phyloP scores from a whole-genome alignment of 1,140 invertebrate species.

The Popillia japonica region DNA sequence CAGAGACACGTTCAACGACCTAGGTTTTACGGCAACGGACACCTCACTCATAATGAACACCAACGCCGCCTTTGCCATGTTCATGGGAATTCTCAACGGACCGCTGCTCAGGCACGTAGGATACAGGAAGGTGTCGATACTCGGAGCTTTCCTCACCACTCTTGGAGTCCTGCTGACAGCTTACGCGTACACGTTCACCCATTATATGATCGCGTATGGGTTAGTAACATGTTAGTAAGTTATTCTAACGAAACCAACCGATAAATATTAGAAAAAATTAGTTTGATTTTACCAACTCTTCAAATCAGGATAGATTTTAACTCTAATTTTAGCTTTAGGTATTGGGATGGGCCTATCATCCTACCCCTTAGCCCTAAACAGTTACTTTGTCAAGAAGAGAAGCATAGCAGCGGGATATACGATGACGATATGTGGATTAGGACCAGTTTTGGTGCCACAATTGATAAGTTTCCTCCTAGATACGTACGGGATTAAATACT shows the following conservation, averaged over 20 bases:
- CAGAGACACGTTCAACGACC: constrained; percentile 66
- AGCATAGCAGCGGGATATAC: constrained; percentile 61
- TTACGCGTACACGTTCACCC: constrained; percentile 66
- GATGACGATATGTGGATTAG: constrained; percentile 62
- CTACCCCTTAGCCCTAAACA: constrained; percentile 63
- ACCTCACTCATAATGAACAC: constrained; percentile 73
- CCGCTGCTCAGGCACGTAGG: constrained; percentile 71
- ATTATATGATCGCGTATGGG: constrained; percentile 70
- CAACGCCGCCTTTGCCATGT: constrained; percentile 68
- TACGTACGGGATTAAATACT: constrained; percentile 58
- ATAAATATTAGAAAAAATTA: too few relatives aligned
- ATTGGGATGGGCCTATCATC: constrained; percentile 69
- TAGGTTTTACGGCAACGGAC: constrained; percentile 69
- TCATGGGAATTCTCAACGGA: constrained; percentile 70
- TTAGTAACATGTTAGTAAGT: constrained; percentile 70
- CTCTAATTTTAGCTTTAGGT: constrained; percentile 63
- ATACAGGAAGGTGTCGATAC: constrained; percentile 69
- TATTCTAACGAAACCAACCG: background rate
- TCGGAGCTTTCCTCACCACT: constrained; percentile 66
- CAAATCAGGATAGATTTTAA: background rate
- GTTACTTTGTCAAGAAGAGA: constrained; percentile 62
- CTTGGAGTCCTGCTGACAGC: constrained; percentile 66
- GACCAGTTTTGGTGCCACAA: constrained; percentile 63
- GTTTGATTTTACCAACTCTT: too few relatives aligned
- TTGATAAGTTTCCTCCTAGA: constrained; percentile 58